A percentile compares a stretch with the other conserved stretches of the same genome.
Evolutionary conservation across 2,113 vertebrate species (phyloP).

Genomic region (Tetrao urogallus): DNA sequence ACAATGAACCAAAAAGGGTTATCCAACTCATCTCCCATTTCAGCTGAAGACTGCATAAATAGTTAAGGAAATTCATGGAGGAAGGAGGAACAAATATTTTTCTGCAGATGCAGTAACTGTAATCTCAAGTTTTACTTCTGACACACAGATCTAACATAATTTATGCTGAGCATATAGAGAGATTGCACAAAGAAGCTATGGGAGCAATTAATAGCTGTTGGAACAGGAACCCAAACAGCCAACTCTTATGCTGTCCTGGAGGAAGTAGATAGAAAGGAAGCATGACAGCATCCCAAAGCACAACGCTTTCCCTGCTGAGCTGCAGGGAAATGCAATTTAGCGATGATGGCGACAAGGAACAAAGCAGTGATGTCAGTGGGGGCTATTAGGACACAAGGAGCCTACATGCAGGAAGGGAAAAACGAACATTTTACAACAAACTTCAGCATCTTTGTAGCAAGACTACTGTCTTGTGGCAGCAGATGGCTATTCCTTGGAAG

Average conservation of each 20-base stretch:
- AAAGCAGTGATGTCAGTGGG: neutral
- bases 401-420: neutral
- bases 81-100: neutral
- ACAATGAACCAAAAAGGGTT: neutral
- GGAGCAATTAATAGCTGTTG: neutral
- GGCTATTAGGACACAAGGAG: neutral
- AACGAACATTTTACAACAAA: neutral
- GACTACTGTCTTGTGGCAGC: neutral
- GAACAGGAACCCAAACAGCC: neutral
- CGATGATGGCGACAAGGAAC: neutral
- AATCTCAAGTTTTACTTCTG: neutral
- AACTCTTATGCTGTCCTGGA: neutral
- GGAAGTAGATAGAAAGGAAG: neutral
- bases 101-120: neutral
- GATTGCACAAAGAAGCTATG: neutral
- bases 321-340: neutral
- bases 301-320: neutral
- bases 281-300: neutral
- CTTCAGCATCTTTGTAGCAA: neutral
- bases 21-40: neutral
- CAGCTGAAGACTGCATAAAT: neutral
- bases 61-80: neutral
- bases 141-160: fast-evolving
- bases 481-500: neutral
- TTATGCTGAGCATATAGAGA: neutral